Evolutionary conservation across 2,113 vertebrate genomes (phyloP).

Genomic region (Pteronura brasiliensis): DNA sequence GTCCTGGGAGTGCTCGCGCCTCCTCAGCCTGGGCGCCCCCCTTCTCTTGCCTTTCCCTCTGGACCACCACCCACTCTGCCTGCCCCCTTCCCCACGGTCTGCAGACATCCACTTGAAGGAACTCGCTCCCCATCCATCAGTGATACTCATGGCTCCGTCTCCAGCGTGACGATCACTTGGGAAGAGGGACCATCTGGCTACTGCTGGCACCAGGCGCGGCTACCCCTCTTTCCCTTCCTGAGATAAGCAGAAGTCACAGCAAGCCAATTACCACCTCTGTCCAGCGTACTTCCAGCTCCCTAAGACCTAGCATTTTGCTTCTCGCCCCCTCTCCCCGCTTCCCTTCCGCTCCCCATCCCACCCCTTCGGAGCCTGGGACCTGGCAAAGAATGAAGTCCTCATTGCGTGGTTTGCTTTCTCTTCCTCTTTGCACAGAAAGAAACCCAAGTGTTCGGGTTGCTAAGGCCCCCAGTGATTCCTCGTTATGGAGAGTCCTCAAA

Average conservation of each 20-base stretch:
- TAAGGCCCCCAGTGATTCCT: neutral
- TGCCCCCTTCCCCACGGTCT: fast-evolving
- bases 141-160: neutral
- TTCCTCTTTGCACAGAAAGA: constrained; percentile 22
- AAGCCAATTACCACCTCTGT: fast-evolving
- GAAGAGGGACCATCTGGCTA: neutral
- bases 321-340: fast-evolving
- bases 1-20: neutral
- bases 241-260: neutral
- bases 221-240: neutral
- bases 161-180: neutral
- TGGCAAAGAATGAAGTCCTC: neutral
- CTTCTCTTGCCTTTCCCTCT: neutral
- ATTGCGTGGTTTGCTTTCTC: neutral
- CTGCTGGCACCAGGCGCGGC: neutral
- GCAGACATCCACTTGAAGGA: neutral
- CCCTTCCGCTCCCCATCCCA: neutral
- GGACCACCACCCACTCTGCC: fast-evolving
- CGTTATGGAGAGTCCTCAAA: constrained; percentile 59
- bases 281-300: neutral
- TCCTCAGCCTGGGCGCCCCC: too few relatives aligned
- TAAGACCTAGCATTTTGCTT: neutral
- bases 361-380: neutral
- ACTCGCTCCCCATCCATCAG: neutral
- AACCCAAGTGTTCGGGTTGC: constrained; percentile 22